phyloP scores from a whole-genome alignment of 2,113 vertebrate species.

The Dromiciops gliroides region DNA sequence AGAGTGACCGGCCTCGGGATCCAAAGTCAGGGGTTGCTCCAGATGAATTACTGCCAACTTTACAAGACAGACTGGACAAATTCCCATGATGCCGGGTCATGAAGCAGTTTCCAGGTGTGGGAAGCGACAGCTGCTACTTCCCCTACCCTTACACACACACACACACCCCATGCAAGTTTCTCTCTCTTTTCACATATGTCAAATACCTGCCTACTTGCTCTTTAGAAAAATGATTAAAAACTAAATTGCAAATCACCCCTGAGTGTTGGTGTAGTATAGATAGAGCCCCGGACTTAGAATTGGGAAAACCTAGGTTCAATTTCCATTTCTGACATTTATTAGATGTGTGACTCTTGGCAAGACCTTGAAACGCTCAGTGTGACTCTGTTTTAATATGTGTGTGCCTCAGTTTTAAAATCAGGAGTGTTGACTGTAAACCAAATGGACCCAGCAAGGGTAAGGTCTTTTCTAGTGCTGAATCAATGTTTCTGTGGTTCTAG shows the following conservation, averaged over 20 bases:
- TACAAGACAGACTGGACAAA: background rate
- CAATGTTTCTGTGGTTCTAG: background rate
- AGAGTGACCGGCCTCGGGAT: background rate
- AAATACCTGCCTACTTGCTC: background rate
- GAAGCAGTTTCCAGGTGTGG: background rate
- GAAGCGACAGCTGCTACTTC: background rate
- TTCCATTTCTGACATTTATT: background rate
- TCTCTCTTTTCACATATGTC: background rate
- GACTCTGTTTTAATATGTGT: background rate
- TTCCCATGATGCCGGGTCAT: background rate
- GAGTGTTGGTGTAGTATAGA: background rate
- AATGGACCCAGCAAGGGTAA: background rate
- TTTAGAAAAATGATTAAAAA: background rate
- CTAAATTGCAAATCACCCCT: background rate
- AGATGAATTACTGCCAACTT: background rate
- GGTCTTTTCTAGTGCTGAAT: background rate
- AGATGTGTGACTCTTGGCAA: background rate
- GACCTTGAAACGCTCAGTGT: background rate
- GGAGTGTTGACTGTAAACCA: background rate
- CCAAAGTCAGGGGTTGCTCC: background rate
- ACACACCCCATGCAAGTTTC: background rate
- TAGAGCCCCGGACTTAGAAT: background rate
- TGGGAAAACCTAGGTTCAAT: background rate
- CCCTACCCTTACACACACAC: background rate
- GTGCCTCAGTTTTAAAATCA: background rate